Evolutionary conservation across 2,113 vertebrate species (phyloP), one percentile per base, ranked within the genome.

Genomic region (Solea senegalensis): DNA sequence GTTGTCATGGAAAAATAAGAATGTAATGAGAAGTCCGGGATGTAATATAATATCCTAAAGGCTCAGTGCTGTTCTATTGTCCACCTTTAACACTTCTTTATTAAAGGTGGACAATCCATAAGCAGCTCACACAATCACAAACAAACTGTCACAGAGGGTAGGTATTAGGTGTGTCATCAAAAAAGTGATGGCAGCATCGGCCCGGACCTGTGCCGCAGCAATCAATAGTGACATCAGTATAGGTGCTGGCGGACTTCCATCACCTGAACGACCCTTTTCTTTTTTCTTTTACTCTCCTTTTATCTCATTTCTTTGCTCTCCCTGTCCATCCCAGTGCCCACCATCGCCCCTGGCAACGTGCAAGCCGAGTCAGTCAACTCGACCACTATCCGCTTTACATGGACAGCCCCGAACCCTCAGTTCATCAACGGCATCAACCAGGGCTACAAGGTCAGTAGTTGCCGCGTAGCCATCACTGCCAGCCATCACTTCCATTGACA

Each of bases 391-490:
- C 96, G 96, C 72, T 96, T 98, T 76, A 98, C 91, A 26, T 99
- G 98, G 98, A 96, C 89, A 2, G 96, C 97, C 8, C 97, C 98
- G 16, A 99, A 97, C 89, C 98, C 98, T 8, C 97, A 99, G 92
- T 99, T 99, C 92, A 96, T 99, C 94, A 98, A 99, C 0, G 98
- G 98, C 73, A 98, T 99, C 93, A 99, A 99, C 93, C 97, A 99
- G 89, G 98, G 97, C 58, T 99, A 99, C 93, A 99, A 98, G 97
- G 98, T 98, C 90, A 85, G 90, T 65, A 8, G 52, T 16, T 1
- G 41, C 69, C 8, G 12, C 60, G 0, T 27, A 1, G 26, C n/a
- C 54, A 5, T 57, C 65, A 9, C 28, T 60, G 1, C 9, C 0
- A 8, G 71, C 34, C 74, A 52, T 80, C 55, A 27, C 67, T 8